Percentiles rank a stretch among this genome's conserved stretches.
These are phyloP conservation scores for Falco columbarius DNA, from an alignment of 2,797 vertebrate genomes.

Conservation along the genomic window DNA sequence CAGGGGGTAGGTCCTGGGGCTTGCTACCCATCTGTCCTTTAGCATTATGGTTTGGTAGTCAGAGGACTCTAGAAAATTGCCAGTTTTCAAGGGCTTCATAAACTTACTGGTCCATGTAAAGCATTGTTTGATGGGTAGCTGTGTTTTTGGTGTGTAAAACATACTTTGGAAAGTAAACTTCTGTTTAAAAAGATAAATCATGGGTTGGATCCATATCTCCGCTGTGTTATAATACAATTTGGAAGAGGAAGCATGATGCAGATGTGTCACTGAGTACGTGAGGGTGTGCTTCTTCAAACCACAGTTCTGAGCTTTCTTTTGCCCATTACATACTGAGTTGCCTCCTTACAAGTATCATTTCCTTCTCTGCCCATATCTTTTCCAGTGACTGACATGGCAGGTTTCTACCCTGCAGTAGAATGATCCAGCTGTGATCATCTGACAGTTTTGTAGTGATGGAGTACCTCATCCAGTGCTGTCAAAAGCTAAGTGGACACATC, in stretches of 20 bases:
- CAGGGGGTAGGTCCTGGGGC: background rate
- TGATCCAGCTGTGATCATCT: background rate
- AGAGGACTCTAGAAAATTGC: background rate
- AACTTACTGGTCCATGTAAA: background rate
- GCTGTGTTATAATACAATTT: background rate
- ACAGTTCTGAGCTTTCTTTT: background rate
- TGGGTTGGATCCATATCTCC: background rate
- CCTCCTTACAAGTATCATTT: background rate
- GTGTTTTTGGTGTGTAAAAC: background rate
- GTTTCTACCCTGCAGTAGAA: background rate
- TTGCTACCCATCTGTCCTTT: background rate
- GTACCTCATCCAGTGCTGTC: background rate
- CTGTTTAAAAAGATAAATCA: background rate
- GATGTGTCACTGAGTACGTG: background rate
- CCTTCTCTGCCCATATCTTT: background rate
- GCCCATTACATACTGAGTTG: background rate
- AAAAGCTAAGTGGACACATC: background rate
- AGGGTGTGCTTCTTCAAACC: background rate
- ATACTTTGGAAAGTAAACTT: conserved; percentile 13
- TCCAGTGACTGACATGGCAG: background rate
- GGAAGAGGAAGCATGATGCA: background rate
- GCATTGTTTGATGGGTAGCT: background rate
- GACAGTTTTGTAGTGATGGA: background rate
- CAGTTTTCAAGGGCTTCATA: background rate
- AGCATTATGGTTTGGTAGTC: background rate